Conservation (phyloP, 1,140 invertebrate genomes). For the Popillia japonica region DNA sequence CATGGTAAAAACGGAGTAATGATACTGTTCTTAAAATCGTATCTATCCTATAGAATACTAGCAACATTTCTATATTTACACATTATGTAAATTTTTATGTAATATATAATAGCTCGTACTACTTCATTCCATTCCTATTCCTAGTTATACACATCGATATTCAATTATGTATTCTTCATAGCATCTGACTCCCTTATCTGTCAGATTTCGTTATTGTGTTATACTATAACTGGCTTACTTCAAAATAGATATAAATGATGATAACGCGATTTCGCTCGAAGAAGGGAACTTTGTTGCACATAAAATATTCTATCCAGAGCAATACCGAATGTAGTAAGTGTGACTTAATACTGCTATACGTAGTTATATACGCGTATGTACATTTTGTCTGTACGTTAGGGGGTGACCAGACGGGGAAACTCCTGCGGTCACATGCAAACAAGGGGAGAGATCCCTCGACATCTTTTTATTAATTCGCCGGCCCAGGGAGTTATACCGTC, state of each 20-base stretch:
- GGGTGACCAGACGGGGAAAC: conserved; percentile 30
- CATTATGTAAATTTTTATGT: no score
- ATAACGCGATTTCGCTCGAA: conserved; percentile 1
- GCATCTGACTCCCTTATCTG: neutral
- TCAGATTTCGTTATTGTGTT: neutral
- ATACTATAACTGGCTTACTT: conserved; percentile 9
- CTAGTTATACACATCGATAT: neutral
- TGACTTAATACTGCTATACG: neutral
- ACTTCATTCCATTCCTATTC: no score
- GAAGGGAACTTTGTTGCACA: neutral
- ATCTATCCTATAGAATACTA: no score
- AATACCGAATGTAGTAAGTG: neutral
- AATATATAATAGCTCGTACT: no score
- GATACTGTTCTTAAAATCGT: no score
- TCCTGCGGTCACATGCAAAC: conserved; percentile 44
- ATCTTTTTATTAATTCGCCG: conserved; percentile 43
- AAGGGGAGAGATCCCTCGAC: conserved; percentile 37
- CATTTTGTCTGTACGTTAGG: neutral
- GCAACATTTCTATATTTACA: no score
- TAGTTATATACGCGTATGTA: neutral
- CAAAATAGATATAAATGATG: conserved; percentile 25
- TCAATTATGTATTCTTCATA: neutral
- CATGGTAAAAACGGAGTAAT: no score
- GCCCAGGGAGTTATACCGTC: neutral
- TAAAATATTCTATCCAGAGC: neutral